Percentiles rank a stretch among this genome's conserved stretches.
phyloP scores from a whole-genome alignment of 2,888 invertebrate species.

The Melanostoma mellinum region DNA sequence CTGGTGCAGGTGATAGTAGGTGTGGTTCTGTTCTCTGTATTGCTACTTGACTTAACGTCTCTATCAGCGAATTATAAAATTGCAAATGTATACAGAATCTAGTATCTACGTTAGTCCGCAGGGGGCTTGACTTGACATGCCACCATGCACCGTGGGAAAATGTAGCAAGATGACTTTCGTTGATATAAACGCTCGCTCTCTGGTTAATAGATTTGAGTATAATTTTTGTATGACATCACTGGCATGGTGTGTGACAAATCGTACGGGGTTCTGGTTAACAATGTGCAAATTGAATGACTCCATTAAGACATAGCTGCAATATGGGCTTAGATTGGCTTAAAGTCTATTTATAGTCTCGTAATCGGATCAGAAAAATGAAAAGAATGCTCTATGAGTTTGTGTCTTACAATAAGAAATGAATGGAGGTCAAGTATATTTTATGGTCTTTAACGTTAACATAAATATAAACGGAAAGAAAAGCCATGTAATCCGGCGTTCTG shows the following conservation, averaged over 20 bases:
- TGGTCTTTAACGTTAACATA: too few relatives aligned
- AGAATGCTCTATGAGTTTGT: too few relatives aligned
- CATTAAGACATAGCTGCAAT: slow-evolving; percentile 10
- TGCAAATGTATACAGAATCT: neutral
- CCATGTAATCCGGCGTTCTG: too few relatives aligned
- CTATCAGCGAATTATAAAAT: slow-evolving; percentile 4
- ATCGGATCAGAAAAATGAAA: too few relatives aligned
- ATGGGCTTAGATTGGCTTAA: slow-evolving; percentile 5
- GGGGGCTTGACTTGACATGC: slow-evolving; percentile 6
- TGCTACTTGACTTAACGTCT: neutral
- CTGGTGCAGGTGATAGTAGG: slow-evolving; percentile 30
- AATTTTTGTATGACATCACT: slow-evolving; percentile 60
- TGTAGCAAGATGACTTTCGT: slow-evolving; percentile 27
- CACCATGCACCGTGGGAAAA: slow-evolving; percentile 37
- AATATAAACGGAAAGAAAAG: too few relatives aligned
- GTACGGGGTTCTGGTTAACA: slow-evolving; percentile 3
- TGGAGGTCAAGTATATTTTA: too few relatives aligned
- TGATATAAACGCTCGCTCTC: slow-evolving; percentile 3
- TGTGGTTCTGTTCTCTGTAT: slow-evolving; percentile 7
- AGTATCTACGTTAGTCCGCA: neutral
- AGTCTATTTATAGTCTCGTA: slow-evolving; percentile 11
- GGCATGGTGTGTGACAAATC: slow-evolving; percentile 11
- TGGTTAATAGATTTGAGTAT: slow-evolving; percentile 55
- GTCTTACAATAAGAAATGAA: too few relatives aligned
- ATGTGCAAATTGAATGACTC: slow-evolving; percentile 19